Conservation (phyloP, 2,113 vertebrate species). For the Burhinus oedicnemus region DNA sequence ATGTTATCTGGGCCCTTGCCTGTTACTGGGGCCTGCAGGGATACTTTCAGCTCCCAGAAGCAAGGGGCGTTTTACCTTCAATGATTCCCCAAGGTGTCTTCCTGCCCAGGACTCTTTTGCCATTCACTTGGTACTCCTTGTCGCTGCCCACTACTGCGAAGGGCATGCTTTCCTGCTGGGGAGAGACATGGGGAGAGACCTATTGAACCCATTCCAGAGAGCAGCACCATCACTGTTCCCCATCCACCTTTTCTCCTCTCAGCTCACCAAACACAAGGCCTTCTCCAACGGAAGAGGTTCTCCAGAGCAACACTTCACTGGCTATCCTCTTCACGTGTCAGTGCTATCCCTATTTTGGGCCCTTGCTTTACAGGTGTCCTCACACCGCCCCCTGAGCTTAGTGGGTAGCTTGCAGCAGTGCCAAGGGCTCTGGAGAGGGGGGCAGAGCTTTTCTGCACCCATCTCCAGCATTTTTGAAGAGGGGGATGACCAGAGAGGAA, state of each 20-base stretch:
- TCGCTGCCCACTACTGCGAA: conserved; percentile 97
- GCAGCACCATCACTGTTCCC: background rate
- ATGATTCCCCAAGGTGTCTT: conserved; percentile 97
- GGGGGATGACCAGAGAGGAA: background rate
- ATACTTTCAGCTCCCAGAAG: background rate
- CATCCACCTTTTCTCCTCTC: background rate
- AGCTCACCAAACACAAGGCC: background rate
- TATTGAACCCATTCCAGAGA: conserved; percentile 12
- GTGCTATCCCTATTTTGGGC: background rate
- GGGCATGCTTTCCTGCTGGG: conserved; percentile 93
- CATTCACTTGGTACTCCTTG: conserved; percentile 96
- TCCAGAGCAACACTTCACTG: background rate
- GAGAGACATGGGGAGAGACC: conserved; percentile 26
- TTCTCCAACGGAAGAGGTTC: background rate
- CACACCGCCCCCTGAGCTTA: background rate
- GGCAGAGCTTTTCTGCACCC: background rate
- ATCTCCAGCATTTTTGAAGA: background rate
- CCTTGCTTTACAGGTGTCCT: background rate
- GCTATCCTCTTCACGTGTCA: background rate
- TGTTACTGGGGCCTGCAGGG: background rate
- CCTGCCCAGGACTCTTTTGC: conserved; percentile 92
- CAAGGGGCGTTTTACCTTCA: conserved; percentile 81
- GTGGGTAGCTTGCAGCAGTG: background rate
- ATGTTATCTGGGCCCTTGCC: background rate
- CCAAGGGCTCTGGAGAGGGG: background rate